Evolutionary conservation across 2,888 invertebrate genomes (phyloP), one percentile per base, ranked within the genome.

Genomic region (Petrolisthes cinctipes): DNA sequence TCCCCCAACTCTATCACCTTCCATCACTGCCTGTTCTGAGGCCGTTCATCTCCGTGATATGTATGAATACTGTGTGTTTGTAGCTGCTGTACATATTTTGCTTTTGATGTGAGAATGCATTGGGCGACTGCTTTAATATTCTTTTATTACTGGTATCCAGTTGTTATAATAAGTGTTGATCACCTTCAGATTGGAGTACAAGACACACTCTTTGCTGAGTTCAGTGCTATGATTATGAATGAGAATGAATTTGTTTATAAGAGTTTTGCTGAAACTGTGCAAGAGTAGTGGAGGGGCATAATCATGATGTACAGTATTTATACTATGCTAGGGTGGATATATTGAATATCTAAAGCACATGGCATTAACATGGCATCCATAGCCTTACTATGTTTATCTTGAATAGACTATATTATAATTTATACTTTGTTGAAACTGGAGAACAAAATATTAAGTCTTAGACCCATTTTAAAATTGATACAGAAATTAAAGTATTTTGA

Each of bases 71-170:
- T 56, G 37, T 83, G 20, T 86, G n/a, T 71, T 53, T 75, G n/a
- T 81, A 83, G 83, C 51, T 23, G 83, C 87, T 83, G 51, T 80
- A 83, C 51, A 82, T 53, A 80, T 73, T 14, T 78, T 23, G 83
- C 83, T 83, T 83, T 86, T 79, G 56, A 79, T 80, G 87, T 83
- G 73, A 66, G 61, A 75, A 66, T 76, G 78, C 68, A 51, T 86
- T 54, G 56, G 71, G 73, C 79, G 78, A 54, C 76, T 83, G 56
- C 79, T 86, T 87, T 83, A 56, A 83, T 78, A 71, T 68, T 86
- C 53, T 56, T 73, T 80, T 87, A 87, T 83, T n/a, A 87, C 87
- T 87, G 87, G 87, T 87, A 87, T 87, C 87, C 87, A 87, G 87
- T 86, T 85, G 17, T 61, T 80, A 17, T 73, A 56, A 80, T 57